Conservation (phyloP, 1,140 invertebrate genomes). For the Trichomalopsis sarcophagae region DNA sequence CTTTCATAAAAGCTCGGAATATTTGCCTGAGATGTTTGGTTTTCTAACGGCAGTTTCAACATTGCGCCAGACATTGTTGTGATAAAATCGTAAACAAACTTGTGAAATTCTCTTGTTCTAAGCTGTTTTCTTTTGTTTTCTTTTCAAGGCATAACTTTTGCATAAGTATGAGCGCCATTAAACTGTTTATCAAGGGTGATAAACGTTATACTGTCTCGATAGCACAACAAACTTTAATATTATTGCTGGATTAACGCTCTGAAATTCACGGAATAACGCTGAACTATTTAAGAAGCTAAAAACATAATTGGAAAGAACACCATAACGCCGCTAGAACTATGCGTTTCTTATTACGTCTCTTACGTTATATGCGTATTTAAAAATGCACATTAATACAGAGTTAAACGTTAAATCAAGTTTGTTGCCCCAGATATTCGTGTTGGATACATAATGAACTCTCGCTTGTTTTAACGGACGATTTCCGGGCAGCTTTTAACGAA, state of each 20-base stretch:
- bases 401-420: no score
- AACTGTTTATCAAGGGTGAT: background rate
- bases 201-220: background rate
- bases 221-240: background rate
- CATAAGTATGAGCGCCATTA: background rate
- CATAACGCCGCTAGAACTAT: background rate
- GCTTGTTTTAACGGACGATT: conserved; percentile 1
- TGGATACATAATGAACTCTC: background rate
- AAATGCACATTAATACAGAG: no score
- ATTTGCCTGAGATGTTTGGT: background rate
- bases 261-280: background rate
- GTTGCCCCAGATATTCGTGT: no score
- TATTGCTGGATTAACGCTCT: background rate
- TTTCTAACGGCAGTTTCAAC: background rate
- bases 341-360: no score
- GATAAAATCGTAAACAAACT: background rate
- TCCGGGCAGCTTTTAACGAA: background rate
- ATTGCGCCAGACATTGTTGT: background rate
- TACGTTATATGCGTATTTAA: no score
- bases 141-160: background rate
- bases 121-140: background rate
- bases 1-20: background rate
- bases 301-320: background rate
- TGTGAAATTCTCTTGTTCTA: background rate
- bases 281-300: background rate